These are phyloP conservation scores for Proteles cristata DNA, from an alignment of 2,113 vertebrate genomes.

Conservation along the genomic window DNA sequence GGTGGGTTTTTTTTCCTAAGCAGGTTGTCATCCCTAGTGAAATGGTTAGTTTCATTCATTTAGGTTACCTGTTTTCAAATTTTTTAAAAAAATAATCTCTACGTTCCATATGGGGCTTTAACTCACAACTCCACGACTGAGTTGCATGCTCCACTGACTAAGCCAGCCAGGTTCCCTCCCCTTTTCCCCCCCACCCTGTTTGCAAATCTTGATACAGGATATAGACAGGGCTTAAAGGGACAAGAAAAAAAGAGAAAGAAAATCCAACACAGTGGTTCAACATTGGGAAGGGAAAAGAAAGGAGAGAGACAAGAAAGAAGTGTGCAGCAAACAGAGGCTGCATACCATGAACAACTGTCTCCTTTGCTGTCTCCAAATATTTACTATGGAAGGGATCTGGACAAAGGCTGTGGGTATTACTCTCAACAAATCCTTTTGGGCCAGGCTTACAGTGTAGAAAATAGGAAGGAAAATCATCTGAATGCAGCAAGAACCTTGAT, in stretches of 20 bases:
- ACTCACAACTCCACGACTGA: background rate
- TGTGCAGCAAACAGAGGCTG: background rate
- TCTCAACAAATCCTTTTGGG: background rate
- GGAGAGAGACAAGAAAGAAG: background rate
- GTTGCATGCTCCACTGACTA: background rate
- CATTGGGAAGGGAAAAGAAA: background rate
- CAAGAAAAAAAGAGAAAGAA: slow-evolving; percentile 8
- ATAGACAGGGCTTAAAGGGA: background rate
- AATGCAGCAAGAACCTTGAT: background rate
- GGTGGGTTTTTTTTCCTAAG: background rate
- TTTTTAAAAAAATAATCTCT: background rate
- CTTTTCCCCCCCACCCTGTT: background rate
- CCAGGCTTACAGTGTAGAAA: background rate
- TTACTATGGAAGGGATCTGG: background rate
- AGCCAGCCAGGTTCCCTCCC: background rate
- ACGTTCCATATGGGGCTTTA: background rate
- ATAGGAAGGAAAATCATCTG: background rate
- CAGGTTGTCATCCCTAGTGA: background rate
- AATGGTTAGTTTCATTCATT: background rate
- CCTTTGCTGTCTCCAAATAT: background rate
- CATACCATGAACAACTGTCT: background rate
- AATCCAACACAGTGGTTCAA: background rate
- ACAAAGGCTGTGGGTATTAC: background rate
- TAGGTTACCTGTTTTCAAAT: background rate
- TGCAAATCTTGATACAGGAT: background rate